Conservation (phyloP, 2,888 invertebrate genomes). For the Andrena camellia region DNA sequence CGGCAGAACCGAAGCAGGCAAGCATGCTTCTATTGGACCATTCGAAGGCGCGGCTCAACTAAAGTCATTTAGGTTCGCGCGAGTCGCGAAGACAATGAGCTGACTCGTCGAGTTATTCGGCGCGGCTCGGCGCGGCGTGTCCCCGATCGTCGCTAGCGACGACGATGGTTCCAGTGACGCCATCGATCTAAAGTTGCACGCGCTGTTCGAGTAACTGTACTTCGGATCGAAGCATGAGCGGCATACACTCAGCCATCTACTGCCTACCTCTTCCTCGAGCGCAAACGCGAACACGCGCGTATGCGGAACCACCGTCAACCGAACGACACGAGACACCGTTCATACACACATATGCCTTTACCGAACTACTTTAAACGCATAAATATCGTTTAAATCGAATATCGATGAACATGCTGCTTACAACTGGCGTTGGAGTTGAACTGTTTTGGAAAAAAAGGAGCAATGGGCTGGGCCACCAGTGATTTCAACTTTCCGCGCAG, state of each 20-base stretch:
- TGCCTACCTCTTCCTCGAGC: constrained; percentile 10
- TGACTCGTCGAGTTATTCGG: constrained; percentile 5
- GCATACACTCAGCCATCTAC: constrained; percentile 27
- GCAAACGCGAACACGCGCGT: neutral
- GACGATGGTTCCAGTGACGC: constrained; percentile 64
- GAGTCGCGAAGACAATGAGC: constrained; percentile 51
- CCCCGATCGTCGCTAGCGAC: constrained; percentile 43
- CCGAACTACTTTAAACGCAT: no score
- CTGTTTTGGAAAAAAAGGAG: no score
- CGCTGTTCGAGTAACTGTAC: constrained; percentile 79
- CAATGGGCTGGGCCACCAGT: no score
- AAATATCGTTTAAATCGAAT: no score
- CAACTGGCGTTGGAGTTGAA: no score
- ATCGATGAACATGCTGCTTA: no score
- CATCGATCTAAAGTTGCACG: constrained; percentile 76
- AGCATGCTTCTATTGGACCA: neutral
- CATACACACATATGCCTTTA: neutral
- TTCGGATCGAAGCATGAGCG: constrained; percentile 62
- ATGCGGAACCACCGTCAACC: neutral
- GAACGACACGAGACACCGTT: neutral
- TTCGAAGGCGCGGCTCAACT: neutral
- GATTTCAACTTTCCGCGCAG: no score
- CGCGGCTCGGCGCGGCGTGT: constrained; percentile 2
- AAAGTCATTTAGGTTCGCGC: constrained; percentile 10
- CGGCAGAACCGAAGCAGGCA: neutral